Conservation (phyloP, 2,888 invertebrate genomes). For the Lasioglossum zephyrum region DNA sequence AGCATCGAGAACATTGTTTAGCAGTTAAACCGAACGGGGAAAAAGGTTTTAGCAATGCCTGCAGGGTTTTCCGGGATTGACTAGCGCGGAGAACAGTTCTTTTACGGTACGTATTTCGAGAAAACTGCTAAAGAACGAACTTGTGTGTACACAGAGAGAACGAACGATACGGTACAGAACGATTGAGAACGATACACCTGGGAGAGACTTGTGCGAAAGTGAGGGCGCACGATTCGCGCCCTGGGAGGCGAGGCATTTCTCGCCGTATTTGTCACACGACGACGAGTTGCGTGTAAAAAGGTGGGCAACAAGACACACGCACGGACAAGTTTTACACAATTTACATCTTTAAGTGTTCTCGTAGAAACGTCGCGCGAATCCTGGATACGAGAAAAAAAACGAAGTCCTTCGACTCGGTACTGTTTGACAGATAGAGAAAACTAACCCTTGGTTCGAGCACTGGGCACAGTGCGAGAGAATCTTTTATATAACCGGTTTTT, state of each 20-base stretch:
- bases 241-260: conserved; percentile 74
- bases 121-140: no score
- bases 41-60: conserved; percentile 62
- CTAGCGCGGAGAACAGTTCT: conserved; percentile 21
- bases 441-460: conserved; percentile 66
- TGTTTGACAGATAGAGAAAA: conserved; percentile 68
- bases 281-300: conserved; percentile 62
- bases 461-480: conserved; percentile 43
- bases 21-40: no score
- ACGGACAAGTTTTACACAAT: no score
- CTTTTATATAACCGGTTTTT: conserved; percentile 68
- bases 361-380: conserved; percentile 21
- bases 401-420: conserved; percentile 54
- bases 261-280: conserved; percentile 71
- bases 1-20: no score
- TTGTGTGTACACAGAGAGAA: conserved; percentile 29
- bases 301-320: conserved; percentile 66
- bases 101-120: conserved; percentile 61
- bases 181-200: conserved; percentile 36
- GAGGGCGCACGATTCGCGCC: conserved; percentile 75
- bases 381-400: conserved; percentile 33
- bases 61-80: conserved; percentile 54
- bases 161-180: conserved; percentile 23
- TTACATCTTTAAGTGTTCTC: no score
- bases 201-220: conserved; percentile 61